Base-by-base conservation (phyloP, 2,797 vertebrate genomes). In the Brachyrhaphis roseni region DNA sequence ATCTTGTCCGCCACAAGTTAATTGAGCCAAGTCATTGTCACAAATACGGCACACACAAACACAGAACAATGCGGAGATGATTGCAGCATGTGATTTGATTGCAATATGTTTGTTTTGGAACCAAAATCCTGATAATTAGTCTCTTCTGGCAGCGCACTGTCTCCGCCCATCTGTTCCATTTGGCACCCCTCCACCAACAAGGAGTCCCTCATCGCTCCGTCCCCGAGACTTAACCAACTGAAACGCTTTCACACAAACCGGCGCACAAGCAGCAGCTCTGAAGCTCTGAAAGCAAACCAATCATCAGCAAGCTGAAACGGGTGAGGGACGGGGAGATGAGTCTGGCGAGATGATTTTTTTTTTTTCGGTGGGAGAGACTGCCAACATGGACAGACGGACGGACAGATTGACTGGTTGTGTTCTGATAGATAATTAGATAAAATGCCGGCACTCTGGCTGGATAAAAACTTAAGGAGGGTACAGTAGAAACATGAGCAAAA, bases 91-190 rank as follows among this genome's bases (percentile, higher is more conserved):
- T 90, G 93, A 95, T 95, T 95, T 94, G 87, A 94, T 93, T 93
- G 95, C 95, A 96, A 95, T 96, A 96, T 96, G 95, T 95, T 96
- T 95, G 92, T 90, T 93, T 95, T 95, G 92, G 92, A 95, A 93
- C 94, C 77, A 86, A 94, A 95, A 95, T 90, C 84, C 89, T 91
- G 94, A 95, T 94, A 95, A 96, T 95, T 94, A 95, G 92, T 93
- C 91, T 91, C 91, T 95, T 88, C 93, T 95, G 93, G 94, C 94
- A 89, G 78, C 13, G 82, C 85, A 90, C 90, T 88, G 82, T 88
- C 89, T 91, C 88, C 85, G 76, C 93, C 93, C 95, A 94, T 96
- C 95, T 96, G 95, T 93, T 93, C 89, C 87, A 83, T 87, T 93
- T 95, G 95, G 95, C 93, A 94, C 80, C 84, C 85, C 91, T 95